Conservation (phyloP, 1,140 invertebrate species). For the Drosophila ficusphila region DNA sequence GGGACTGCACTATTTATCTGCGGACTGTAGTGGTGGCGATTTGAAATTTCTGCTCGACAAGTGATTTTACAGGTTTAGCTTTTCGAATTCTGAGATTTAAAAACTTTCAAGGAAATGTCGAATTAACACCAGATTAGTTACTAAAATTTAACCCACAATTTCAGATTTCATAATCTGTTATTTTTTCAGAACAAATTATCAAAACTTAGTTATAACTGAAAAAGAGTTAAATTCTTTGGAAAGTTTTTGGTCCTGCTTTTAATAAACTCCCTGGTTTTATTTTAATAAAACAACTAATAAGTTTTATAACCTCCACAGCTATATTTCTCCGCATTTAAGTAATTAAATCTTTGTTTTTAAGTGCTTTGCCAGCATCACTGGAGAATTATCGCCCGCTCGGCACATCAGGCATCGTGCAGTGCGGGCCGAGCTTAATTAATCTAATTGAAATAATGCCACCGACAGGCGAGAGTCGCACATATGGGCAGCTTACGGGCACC, state of each 20-base stretch:
- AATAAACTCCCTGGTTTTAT: too few species aligned
- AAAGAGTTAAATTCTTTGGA: too few species aligned
- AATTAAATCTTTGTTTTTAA: constrained; percentile 1
- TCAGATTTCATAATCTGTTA: too few species aligned
- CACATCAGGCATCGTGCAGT: not conserved
- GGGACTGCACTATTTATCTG: not conserved
- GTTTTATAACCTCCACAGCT: too few species aligned
- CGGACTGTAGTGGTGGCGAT: not conserved
- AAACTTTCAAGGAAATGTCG: not conserved
- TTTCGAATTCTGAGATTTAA: not conserved
- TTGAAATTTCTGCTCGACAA: not conserved
- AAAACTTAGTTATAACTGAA: too few species aligned
- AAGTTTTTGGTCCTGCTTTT: too few species aligned
- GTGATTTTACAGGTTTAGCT: not conserved
- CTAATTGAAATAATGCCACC: constrained; percentile 48
- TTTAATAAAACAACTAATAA: too few species aligned
- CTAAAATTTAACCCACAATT: too few species aligned
- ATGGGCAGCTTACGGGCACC: constrained; percentile 13
- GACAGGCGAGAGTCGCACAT: constrained; percentile 31
- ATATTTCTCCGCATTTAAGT: not conserved
- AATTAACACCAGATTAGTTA: too few species aligned
- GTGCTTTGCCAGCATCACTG: constrained; percentile 1
- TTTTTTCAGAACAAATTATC: too few species aligned
- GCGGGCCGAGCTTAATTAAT: constrained; percentile 45
- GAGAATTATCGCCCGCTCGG: not conserved